These are phyloP conservation scores for Tarsius wallacei DNA, from an alignment of 2,797 vertebrate species.

Conservation along the genomic window DNA sequence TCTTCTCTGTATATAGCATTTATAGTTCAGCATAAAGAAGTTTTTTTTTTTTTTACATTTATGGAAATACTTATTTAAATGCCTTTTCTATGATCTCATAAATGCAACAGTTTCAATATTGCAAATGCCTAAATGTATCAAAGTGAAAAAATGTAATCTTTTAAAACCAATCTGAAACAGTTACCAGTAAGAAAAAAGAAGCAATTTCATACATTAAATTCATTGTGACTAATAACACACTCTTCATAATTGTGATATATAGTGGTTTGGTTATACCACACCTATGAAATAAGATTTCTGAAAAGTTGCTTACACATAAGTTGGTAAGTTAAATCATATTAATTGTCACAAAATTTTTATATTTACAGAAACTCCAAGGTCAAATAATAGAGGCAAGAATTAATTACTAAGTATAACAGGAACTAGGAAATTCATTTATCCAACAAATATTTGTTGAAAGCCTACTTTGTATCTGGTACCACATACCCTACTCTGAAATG, in stretches of 20 bases:
- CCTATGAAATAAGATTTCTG: conserved; percentile 12
- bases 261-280: neutral
- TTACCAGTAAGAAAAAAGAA: conserved; percentile 20
- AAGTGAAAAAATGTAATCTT: neutral
- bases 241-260: conserved; percentile 12
- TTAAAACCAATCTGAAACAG: conserved; percentile 24
- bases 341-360: neutral
- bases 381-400: neutral
- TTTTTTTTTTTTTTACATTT: neutral
- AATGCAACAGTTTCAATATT: neutral
- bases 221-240: neutral
- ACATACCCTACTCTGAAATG: neutral
- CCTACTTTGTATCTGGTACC: neutral
- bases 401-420: neutral
- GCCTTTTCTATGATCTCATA: neutral
- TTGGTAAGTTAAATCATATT: conserved; percentile 47
- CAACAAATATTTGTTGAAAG: conserved; percentile 33
- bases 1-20: conserved; percentile 12
- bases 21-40: neutral
- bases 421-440: conserved; percentile 37
- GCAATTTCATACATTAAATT: neutral
- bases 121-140: neutral
- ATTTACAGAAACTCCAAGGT: conserved; percentile 23
- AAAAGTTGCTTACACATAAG: conserved; percentile 38
- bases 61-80: neutral